A percentile compares a stretch with the other conserved stretches of the same genome.
phyloP scores from a whole-genome alignment of 2,888 invertebrate genomes.

The Lymantria monacha region DNA sequence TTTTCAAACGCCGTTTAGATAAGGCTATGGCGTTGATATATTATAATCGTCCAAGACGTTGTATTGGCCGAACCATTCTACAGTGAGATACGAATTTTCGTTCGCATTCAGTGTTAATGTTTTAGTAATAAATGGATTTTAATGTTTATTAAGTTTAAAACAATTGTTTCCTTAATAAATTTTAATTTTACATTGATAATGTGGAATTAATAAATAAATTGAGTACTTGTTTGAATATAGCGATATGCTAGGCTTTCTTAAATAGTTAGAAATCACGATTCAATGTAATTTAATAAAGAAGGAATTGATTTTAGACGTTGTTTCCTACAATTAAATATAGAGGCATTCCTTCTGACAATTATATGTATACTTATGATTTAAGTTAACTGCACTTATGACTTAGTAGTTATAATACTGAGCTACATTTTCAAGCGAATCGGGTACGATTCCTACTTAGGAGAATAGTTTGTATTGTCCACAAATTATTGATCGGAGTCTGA shows the following conservation, averaged over 20 bases:
- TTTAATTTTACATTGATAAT: neutral
- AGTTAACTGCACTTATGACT: no score
- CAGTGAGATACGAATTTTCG: conserved; percentile 31
- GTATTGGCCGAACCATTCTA: conserved; percentile 23
- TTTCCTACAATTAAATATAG: no score
- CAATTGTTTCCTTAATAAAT: conserved; percentile 1
- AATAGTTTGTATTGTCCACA: no score
- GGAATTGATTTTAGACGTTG: no score
- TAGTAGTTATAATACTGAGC: no score
- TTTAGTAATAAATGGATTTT: conserved; percentile 5
- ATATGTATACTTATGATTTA: no score
- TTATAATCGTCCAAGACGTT: conserved; percentile 62
- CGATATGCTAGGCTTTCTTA: neutral
- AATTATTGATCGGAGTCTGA: no score
- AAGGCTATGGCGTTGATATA: conserved; percentile 74
- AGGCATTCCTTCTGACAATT: no score
- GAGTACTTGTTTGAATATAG: neutral
- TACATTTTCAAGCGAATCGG: no score
- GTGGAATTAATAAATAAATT: neutral
- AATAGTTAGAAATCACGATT: neutral
- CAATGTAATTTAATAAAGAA: no score
- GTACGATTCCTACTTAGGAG: no score
- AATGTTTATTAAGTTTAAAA: conserved; percentile 1
- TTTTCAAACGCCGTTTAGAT: conserved; percentile 80
- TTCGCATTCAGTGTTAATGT: conserved; percentile 16